These are phyloP conservation scores for Vicugna pacos DNA, from an alignment of 2,113 vertebrate genomes.

Conservation along the genomic window DNA sequence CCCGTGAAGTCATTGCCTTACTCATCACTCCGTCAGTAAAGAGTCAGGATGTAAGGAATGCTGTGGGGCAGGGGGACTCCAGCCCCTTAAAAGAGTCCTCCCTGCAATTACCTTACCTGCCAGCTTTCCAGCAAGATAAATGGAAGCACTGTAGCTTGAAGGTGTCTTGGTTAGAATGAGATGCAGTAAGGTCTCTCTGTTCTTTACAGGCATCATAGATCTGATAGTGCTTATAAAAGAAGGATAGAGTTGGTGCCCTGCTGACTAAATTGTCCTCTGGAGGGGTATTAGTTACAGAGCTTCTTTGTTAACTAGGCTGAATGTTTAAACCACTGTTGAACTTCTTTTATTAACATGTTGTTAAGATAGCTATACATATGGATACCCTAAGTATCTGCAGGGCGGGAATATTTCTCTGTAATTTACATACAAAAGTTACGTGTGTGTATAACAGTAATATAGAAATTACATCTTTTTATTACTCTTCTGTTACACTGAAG, in stretches of 20 bases:
- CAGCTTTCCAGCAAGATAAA: slow-evolving; percentile 84
- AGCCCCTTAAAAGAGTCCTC: slow-evolving; percentile 79
- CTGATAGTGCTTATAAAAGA: slow-evolving; percentile 87
- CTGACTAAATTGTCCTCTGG: slow-evolving; percentile 89
- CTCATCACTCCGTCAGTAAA: slow-evolving; percentile 48
- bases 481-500: slow-evolving; percentile 54
- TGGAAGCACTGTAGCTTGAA: slow-evolving; percentile 86
- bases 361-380: slow-evolving; percentile 82
- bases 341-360: slow-evolving; percentile 85
- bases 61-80: slow-evolving; percentile 73
- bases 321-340: slow-evolving; percentile 84
- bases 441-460: slow-evolving; percentile 63
- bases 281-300: slow-evolving; percentile 89
- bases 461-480: slow-evolving; percentile 77
- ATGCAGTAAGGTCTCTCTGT: slow-evolving; percentile 82
- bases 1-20: slow-evolving; percentile 33
- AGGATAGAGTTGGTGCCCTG: slow-evolving; percentile 87
- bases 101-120: slow-evolving; percentile 81
- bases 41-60: slow-evolving; percentile 68
- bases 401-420: slow-evolving; percentile 70
- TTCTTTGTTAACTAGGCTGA: slow-evolving; percentile 89
- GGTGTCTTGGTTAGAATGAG: slow-evolving; percentile 86
- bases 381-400: slow-evolving; percentile 71
- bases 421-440: slow-evolving; percentile 80
- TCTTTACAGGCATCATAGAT: slow-evolving; percentile 85